Conservation (phyloP, 2,888 invertebrate species). For the Cephus sareptanus region DNA sequence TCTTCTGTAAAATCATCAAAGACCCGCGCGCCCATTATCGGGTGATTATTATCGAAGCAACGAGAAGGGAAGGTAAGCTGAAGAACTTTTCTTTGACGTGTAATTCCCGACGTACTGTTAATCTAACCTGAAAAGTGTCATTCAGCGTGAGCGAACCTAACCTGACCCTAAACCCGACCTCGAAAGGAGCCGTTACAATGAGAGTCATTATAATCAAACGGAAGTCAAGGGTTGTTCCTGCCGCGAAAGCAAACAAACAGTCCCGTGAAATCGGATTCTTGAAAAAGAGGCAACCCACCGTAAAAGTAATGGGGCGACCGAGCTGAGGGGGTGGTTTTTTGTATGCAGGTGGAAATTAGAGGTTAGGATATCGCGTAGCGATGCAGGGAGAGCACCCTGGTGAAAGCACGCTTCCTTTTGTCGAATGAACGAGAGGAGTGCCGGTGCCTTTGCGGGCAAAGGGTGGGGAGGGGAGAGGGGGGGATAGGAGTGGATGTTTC, state of each 20-base stretch:
- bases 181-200: neutral
- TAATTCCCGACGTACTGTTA: neutral
- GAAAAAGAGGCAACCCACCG: neutral
- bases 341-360: neutral
- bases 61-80: neutral
- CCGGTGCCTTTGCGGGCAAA: slow-evolving; percentile 3
- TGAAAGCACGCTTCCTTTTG: neutral
- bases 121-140: neutral
- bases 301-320: neutral
- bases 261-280: neutral
- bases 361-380: neutral
- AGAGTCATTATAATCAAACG: neutral
- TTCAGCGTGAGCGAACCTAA: neutral
- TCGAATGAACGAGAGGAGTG: slow-evolving; percentile 3
- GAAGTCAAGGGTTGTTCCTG: neutral
- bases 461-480: slow-evolving; percentile 9
- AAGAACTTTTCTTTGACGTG: neutral
- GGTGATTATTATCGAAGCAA: neutral
- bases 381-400: neutral
- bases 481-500: neutral
- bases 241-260: neutral
- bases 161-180: neutral
- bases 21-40: neutral
- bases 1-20: neutral
- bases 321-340: neutral